Percentiles rank a stretch among this genome's conserved stretches.
Conservation (phyloP, 2,797 vertebrate genomes). For the Onychomys torridus region DNA sequence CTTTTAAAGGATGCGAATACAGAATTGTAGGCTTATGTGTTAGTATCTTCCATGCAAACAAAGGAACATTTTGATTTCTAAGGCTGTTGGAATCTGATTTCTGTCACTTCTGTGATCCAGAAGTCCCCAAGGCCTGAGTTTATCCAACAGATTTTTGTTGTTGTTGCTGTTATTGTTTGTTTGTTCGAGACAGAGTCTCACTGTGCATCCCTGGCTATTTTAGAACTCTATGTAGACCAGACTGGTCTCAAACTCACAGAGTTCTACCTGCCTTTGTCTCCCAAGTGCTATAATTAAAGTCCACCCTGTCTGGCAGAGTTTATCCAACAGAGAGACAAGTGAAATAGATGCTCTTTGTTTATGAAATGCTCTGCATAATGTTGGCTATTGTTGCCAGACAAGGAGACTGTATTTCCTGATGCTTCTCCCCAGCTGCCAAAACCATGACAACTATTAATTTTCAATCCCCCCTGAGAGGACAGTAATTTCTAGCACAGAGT, state of each 20-base stretch:
- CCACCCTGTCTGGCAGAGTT: not conserved
- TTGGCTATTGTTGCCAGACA: slow-evolving; percentile 5
- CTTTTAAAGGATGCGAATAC: slow-evolving; percentile 4
- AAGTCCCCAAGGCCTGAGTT: slow-evolving; percentile 30
- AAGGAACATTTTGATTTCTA: slow-evolving; percentile 33
- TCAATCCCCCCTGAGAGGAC: not conserved
- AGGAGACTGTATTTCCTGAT: slow-evolving; percentile 33
- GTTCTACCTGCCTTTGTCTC: not conserved
- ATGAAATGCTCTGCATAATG: slow-evolving; percentile 43
- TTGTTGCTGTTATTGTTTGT: not conserved
- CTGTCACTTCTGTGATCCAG: slow-evolving; percentile 67
- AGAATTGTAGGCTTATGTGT: not conserved
- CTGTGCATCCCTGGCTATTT: not conserved
- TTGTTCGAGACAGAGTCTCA: not conserved
- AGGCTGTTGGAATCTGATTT: slow-evolving; percentile 67
- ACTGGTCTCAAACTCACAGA: not conserved
- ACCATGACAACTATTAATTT: slow-evolving; percentile 65
- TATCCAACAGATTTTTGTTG: slow-evolving; percentile 18
- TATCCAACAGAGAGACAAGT: slow-evolving; percentile 47
- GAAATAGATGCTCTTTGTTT: slow-evolving; percentile 69
- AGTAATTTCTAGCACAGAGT: slow-evolving; percentile 29
- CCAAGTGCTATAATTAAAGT: not conserved
- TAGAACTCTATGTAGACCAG: not conserved
- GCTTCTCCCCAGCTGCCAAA: slow-evolving; percentile 1
- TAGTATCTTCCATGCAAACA: not conserved